These are phyloP conservation scores for Falco concolor DNA, from an alignment of 2,797 vertebrate species.

Conservation along the genomic window DNA sequence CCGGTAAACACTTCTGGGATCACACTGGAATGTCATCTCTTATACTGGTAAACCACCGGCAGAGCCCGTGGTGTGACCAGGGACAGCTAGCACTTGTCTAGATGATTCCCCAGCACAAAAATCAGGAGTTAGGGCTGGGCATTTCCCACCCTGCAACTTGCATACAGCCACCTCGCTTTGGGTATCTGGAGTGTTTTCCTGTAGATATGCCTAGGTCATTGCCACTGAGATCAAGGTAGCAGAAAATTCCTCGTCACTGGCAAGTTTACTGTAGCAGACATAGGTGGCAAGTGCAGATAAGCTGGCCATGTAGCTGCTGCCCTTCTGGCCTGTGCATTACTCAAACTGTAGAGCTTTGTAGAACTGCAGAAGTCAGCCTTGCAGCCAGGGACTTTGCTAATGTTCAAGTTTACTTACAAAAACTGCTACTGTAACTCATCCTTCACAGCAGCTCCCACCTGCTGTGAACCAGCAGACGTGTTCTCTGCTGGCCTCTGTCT, in stretches of 20 bases:
- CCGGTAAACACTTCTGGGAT: background rate
- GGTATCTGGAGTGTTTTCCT: background rate
- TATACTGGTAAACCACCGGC: background rate
- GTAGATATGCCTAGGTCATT: background rate
- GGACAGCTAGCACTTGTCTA: background rate
- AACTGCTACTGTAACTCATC: background rate
- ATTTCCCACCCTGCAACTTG: background rate
- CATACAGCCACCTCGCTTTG: fast-evolving
- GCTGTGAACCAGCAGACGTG: background rate
- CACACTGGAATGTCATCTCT: background rate
- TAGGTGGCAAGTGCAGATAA: background rate
- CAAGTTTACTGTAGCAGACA: background rate
- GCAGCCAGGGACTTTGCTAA: background rate
- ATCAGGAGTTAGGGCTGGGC: background rate
- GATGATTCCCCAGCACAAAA: background rate
- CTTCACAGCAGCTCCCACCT: background rate
- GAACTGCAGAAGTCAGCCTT: background rate
- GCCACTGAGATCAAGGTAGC: background rate
- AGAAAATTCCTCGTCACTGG: background rate
- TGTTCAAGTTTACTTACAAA: background rate
- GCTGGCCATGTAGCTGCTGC: background rate
- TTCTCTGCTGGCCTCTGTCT: background rate
- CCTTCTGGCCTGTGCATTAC: background rate
- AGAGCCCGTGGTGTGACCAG: background rate
- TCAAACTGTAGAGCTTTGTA: background rate